Evolutionary conservation across 1,140 invertebrate genomes (phyloP).

Genomic region (Bombyx mandarina): DNA sequence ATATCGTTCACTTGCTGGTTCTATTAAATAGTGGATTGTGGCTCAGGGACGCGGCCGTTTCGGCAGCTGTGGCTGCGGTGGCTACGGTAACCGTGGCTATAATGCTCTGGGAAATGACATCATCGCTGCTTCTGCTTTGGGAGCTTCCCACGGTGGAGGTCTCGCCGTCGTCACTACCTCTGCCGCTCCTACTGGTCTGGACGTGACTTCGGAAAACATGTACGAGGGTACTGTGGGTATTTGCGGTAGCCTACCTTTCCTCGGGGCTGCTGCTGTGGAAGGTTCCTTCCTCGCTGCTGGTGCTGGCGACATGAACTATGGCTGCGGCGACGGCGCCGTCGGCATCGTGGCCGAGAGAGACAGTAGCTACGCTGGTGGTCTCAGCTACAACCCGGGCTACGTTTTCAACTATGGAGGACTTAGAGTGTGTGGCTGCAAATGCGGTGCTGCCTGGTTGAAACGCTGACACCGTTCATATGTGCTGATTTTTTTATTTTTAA

Average conservation of each 20-base stretch:
- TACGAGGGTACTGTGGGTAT: constrained; percentile 2
- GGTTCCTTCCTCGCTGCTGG: constrained; percentile 5
- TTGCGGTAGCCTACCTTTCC: constrained; percentile 9
- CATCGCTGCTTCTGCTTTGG: neutral
- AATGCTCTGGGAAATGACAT: neutral
- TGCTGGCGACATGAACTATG: neutral
- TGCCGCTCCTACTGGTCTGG: constrained; percentile 23
- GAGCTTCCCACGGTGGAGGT: constrained; percentile 19
- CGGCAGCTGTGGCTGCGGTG: no score
- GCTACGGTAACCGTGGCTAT: no score
- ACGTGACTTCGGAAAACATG: constrained; percentile 29
- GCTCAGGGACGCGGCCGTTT: no score
- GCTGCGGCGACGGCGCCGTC: constrained; percentile 1
- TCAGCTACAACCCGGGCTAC: no score
- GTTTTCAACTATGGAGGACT: no score
- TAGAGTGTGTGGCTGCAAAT: no score
- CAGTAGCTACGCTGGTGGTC: no score
- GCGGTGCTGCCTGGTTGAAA: no score
- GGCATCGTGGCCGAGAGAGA: neutral
- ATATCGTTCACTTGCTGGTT: no score
- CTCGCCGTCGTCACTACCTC: constrained; percentile 25
- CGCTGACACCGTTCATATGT: no score
- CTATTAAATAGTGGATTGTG: no score
- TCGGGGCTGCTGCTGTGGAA: constrained; percentile 15
- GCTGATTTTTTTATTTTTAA: no score